A percentile compares a stretch with the other conserved stretches of the same genome.
These are phyloP conservation scores for Clarias macrocephalus DNA, from an alignment of 2,113 vertebrate genomes.

Conservation along the genomic window DNA sequence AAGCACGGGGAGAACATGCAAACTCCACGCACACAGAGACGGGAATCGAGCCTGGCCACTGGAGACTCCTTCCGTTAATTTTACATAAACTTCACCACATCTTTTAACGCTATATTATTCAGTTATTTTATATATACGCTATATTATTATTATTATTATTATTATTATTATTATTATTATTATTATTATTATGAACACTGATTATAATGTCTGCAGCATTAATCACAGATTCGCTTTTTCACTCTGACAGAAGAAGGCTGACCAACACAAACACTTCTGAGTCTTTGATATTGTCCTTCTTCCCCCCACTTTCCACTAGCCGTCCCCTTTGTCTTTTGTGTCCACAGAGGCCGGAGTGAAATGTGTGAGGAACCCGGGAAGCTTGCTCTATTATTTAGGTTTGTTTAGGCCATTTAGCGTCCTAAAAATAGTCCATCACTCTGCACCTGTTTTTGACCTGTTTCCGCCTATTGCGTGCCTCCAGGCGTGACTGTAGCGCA, in stretches of 20 bases:
- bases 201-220: background rate
- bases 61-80: background rate
- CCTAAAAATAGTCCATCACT: slow-evolving; percentile 54
- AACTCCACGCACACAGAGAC: no score
- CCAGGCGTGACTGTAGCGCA: slow-evolving; percentile 33
- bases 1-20: no score
- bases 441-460: slow-evolving; percentile 52
- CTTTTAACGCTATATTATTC: no score
- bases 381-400: slow-evolving; percentile 49
- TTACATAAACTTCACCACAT: background rate
- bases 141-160: no score
- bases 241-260: slow-evolving; percentile 27
- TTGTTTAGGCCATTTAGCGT: slow-evolving; percentile 50
- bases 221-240: background rate
- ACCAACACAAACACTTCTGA: slow-evolving; percentile 41
- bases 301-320: slow-evolving; percentile 4
- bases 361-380: slow-evolving; percentile 43
- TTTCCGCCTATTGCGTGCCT: slow-evolving; percentile 58
- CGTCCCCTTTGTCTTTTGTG: slow-evolving; percentile 38
- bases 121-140: no score
- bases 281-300: slow-evolving; percentile 15
- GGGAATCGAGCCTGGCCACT: no score
- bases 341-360: slow-evolving; percentile 4
- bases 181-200: no score
- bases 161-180: no score